phyloP scores from a whole-genome alignment of 2,113 vertebrate genomes.

The Trichechus manatus region DNA sequence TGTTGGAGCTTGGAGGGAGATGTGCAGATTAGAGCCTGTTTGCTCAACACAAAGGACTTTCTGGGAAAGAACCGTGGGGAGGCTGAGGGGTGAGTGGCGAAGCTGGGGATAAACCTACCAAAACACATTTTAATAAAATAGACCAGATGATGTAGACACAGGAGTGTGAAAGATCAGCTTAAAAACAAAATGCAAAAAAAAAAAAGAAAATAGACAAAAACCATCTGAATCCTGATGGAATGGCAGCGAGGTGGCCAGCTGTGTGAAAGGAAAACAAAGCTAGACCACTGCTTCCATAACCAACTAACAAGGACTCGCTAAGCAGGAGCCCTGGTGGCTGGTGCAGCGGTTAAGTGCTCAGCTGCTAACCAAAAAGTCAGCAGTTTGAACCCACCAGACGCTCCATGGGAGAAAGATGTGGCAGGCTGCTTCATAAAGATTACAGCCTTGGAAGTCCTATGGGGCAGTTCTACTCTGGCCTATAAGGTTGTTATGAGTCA shows the following conservation, averaged over 20 bases:
- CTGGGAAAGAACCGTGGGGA: not conserved
- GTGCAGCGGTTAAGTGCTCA: no score
- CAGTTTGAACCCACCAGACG: no score
- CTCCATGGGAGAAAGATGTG: no score
- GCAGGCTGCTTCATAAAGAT: no score
- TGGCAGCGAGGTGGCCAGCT: not conserved
- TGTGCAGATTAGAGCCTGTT: conserved; percentile 55
- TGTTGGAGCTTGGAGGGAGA: conserved; percentile 66
- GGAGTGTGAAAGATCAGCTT: not conserved
- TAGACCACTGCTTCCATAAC: not conserved
- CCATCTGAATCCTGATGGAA: not conserved
- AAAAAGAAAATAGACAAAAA: not conserved
- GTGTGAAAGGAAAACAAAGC: not conserved
- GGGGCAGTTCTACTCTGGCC: no score
- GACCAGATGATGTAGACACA: not conserved
- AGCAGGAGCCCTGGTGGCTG: not conserved
- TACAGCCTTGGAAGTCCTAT: no score
- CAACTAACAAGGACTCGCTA: not conserved
- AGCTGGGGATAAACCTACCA: not conserved
- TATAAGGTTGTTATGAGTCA: no score
- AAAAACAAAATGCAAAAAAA: not conserved
- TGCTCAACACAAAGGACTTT: conserved; percentile 63
- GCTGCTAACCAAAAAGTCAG: no score
- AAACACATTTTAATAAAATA: conserved; percentile 32
- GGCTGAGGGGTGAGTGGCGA: rapidly evolving